Evolutionary conservation across 2,113 vertebrate species (phyloP).

Genomic region (Apodemus sylvaticus): DNA sequence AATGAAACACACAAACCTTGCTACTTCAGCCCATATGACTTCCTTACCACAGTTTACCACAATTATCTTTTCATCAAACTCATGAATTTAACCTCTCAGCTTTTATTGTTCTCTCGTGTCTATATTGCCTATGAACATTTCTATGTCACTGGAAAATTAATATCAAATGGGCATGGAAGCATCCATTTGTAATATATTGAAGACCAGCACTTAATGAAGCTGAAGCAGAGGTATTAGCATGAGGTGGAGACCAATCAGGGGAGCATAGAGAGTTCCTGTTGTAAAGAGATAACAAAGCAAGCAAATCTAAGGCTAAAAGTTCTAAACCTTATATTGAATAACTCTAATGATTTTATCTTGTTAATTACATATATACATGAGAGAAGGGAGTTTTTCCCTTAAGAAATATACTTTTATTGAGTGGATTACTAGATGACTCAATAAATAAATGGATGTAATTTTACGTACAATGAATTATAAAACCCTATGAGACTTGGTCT

Average conservation of each 20-base stretch:
- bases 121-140: neutral
- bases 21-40: neutral
- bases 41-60: neutral
- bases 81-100: neutral
- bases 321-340: neutral
- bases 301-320: neutral
- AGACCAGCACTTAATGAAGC: neutral
- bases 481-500: neutral
- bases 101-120: neutral
- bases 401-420: neutral
- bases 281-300: neutral
- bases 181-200: neutral
- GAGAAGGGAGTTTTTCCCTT: neutral
- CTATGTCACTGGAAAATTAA: neutral
- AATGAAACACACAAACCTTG: neutral
- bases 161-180: neutral
- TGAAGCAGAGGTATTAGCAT: neutral
- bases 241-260: neutral
- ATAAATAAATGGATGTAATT: neutral
- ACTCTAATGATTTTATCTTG: neutral
- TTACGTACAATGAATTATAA: neutral
- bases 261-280: neutral
- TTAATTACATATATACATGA: neutral
- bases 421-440: neutral
- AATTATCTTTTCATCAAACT: neutral